Evolutionary conservation across 2,888 invertebrate genomes (phyloP).

Genomic region (Frankliniella intonsa): DNA sequence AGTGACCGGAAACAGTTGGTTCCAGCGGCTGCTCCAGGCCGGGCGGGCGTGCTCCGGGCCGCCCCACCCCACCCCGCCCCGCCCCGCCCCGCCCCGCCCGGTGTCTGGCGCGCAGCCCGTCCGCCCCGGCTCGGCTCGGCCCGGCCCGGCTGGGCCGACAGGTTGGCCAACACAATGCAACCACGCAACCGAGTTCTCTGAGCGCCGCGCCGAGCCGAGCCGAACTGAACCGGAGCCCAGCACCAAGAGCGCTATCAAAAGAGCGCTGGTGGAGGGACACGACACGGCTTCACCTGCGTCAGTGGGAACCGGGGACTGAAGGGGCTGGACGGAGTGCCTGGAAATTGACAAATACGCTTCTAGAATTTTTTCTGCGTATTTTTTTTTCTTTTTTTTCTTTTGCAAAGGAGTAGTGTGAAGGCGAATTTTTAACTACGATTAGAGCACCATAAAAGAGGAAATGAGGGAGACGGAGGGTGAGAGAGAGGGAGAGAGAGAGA

Average conservation of each 20-base stretch:
- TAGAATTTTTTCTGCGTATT: no score
- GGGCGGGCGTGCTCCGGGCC: not conserved
- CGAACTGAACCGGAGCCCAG: not conserved
- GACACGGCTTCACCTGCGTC: not conserved
- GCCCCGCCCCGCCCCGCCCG: not conserved
- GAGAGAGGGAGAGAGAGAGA: not conserved
- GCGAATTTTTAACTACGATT: no score
- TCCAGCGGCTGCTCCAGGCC: constrained; percentile 12
- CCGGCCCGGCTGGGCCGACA: not conserved
- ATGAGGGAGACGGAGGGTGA: not conserved
- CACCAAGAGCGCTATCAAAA: not conserved
- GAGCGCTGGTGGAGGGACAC: not conserved
- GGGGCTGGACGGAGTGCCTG: not conserved
- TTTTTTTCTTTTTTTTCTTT: no score
- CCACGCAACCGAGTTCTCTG: not conserved
- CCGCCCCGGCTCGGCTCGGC: constrained; percentile 5
- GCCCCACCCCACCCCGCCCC: not conserved
- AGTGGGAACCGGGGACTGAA: not conserved
- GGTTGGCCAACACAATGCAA: constrained; percentile 24
- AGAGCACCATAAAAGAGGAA: no score
- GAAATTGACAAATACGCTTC: no score
- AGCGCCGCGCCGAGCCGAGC: not conserved
- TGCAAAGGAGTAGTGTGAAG: no score
- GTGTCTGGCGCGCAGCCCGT: not conserved
- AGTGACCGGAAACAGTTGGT: constrained; percentile 12